Percentiles rank a stretch among this genome's conserved stretches.
These are phyloP conservation scores for Drosophila nigrodunni DNA, from an alignment of 1,140 invertebrate species.

Conservation along the genomic window DNA sequence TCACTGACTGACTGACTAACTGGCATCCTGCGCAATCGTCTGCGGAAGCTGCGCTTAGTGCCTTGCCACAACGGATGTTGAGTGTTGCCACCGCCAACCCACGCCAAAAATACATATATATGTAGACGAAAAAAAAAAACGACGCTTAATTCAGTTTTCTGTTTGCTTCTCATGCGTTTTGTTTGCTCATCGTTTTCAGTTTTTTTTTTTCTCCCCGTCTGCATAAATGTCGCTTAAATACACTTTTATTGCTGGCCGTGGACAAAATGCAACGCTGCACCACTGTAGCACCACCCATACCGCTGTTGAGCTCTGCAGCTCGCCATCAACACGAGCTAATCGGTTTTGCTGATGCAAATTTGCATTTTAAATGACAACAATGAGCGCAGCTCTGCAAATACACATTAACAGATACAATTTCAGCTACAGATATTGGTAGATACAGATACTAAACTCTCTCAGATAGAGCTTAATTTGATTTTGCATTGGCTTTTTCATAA, in stretches of 20 bases:
- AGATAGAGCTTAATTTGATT: slow-evolving; percentile 47
- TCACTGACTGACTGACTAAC: slow-evolving; percentile 12
- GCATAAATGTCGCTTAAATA: slow-evolving; percentile 71
- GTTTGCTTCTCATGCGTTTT: slow-evolving; percentile 52
- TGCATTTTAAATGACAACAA: slow-evolving; percentile 65
- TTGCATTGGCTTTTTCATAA: slow-evolving; percentile 57
- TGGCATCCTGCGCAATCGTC: slow-evolving; percentile 49
- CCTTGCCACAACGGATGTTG: slow-evolving; percentile 62
- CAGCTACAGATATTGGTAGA: slow-evolving; percentile 4
- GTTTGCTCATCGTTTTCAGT: slow-evolving; percentile 20
- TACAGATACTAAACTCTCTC: slow-evolving; percentile 14
- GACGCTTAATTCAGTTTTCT: slow-evolving; percentile 76
- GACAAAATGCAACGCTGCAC: slow-evolving; percentile 6
- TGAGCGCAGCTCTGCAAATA: slow-evolving; percentile 32
- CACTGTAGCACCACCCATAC: not conserved
- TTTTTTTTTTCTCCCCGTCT: slow-evolving; percentile 11
- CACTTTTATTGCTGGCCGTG: slow-evolving; percentile 67
- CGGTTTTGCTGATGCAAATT: slow-evolving; percentile 75
- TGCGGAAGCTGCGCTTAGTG: slow-evolving; percentile 65
- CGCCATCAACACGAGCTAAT: slow-evolving; percentile 68
- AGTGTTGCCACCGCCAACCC: slow-evolving; percentile 46
- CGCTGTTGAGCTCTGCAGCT: not conserved
- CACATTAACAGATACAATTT: slow-evolving; percentile 30
- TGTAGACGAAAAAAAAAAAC: too few relatives aligned
- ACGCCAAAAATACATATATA: not conserved